These are phyloP conservation scores for Silurus aristotelis DNA, from an alignment of 2,797 vertebrate genomes.

Conservation along the genomic window DNA sequence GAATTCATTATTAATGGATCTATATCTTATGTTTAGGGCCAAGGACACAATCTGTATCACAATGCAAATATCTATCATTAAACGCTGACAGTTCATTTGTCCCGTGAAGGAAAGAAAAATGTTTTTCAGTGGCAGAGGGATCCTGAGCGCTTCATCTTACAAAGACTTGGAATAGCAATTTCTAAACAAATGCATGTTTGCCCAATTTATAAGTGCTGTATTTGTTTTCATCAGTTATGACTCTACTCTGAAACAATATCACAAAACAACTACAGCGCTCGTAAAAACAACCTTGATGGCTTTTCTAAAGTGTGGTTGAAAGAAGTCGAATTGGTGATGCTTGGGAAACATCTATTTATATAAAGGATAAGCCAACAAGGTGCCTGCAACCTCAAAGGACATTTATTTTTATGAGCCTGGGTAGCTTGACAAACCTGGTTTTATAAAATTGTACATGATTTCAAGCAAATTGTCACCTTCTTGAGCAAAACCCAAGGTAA, in stretches of 20 bases:
- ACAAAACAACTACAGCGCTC: neutral
- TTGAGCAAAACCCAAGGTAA: neutral
- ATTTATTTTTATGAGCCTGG: neutral
- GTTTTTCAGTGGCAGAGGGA: slow-evolving; percentile 63
- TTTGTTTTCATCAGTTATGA: slow-evolving; percentile 69
- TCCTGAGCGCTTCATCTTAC: slow-evolving; percentile 60
- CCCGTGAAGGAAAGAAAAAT: slow-evolving; percentile 81
- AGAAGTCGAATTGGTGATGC: slow-evolving; percentile 5
- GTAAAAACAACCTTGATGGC: slow-evolving; percentile 31
- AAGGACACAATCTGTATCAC: slow-evolving; percentile 84
- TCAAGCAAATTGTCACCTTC: neutral
- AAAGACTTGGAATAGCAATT: slow-evolving; percentile 68
- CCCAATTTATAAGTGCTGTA: slow-evolving; percentile 65
- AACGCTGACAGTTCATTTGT: slow-evolving; percentile 84
- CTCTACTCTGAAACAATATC: slow-evolving; percentile 54
- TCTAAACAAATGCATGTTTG: slow-evolving; percentile 74
- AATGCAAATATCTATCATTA: slow-evolving; percentile 87
- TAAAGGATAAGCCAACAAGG: neutral
- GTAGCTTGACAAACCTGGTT: neutral
- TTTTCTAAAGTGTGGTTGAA: slow-evolving; percentile 11
- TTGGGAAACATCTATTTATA: slow-evolving; percentile 12
- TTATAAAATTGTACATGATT: neutral
- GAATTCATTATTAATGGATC: slow-evolving; percentile 84
- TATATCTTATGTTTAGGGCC: slow-evolving; percentile 83
- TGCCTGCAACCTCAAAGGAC: neutral